Evolutionary conservation across 2,113 vertebrate species (phyloP).

Genomic region (Myxocyprinus asiaticus): DNA sequence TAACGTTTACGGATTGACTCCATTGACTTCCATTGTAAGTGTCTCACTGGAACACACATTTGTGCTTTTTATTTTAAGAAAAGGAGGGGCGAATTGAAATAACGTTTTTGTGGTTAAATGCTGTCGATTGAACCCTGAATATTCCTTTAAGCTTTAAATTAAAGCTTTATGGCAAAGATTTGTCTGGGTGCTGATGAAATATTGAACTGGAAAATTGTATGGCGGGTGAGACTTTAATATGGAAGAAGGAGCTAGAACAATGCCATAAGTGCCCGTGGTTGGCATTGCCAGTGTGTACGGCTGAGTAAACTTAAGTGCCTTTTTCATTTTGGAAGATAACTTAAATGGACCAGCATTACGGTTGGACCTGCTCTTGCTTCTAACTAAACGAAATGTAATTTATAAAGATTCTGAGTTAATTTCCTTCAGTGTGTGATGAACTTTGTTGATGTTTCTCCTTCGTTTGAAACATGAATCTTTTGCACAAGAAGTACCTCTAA

Average conservation of each 20-base stretch:
- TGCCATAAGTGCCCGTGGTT: neutral
- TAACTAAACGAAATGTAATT: neutral
- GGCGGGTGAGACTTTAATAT: neutral
- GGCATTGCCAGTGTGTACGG: neutral
- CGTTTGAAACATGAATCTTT: conserved; percentile 3
- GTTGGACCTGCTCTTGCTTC: neutral
- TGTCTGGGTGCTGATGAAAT: conserved; percentile 1
- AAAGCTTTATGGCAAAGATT: conserved; percentile 8
- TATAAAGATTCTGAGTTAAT: neutral
- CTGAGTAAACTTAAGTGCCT: conserved; percentile 11
- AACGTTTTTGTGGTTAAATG: no score
- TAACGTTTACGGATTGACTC: no score
- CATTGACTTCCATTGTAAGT: no score
- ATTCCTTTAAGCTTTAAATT: conserved; percentile 23
- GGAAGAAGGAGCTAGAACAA: neutral
- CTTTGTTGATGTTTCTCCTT: conserved; percentile 21
- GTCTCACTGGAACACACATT: no score
- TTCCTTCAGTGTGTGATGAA: conserved; percentile 7
- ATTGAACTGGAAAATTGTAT: neutral
- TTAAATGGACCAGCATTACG: neutral
- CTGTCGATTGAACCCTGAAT: no score
- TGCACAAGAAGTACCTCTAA: conserved; percentile 6
- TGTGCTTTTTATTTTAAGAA: no score
- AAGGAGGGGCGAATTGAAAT: no score
- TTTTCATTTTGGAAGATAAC: neutral